phyloP scores from a whole-genome alignment of 2,113 vertebrate species.

The Protobothrops mucrosquamatus region DNA sequence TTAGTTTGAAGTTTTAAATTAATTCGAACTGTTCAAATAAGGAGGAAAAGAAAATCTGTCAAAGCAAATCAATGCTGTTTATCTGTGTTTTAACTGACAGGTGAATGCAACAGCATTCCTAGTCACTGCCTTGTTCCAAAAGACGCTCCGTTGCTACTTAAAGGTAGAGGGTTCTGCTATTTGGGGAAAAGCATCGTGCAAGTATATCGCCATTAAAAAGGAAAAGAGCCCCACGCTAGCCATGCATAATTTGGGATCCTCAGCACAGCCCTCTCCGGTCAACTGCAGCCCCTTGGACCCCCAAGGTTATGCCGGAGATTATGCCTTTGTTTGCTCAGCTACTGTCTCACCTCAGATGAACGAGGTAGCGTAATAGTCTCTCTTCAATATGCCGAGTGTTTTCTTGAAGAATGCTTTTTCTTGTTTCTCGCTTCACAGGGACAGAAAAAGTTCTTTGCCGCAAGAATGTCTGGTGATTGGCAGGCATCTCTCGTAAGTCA shows the following conservation, averaged over 20 bases:
- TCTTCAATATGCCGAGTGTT: slow-evolving; percentile 76
- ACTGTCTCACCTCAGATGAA: slow-evolving; percentile 90
- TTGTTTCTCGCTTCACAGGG: slow-evolving; percentile 88
- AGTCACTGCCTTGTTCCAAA: background rate
- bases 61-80: background rate
- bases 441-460: slow-evolving; percentile 98
- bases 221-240: too few relatives aligned
- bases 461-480: slow-evolving; percentile 98
- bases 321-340: background rate
- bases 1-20: background rate
- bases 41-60: background rate
- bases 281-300: background rate
- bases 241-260: background rate
- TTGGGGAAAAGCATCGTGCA: background rate
- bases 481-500: slow-evolving; percentile 94
- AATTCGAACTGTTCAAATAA: slow-evolving; percentile 12
- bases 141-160: background rate
- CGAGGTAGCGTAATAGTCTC: slow-evolving; percentile 97
- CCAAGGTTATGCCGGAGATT: background rate
- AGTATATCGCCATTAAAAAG: background rate
- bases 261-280: background rate
- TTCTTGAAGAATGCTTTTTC: slow-evolving; percentile 82
- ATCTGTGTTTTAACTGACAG: background rate
- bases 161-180: background rate
- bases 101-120: background rate